Conservation (phyloP, 2,113 vertebrate genomes). For the Ailurus styani region DNA sequence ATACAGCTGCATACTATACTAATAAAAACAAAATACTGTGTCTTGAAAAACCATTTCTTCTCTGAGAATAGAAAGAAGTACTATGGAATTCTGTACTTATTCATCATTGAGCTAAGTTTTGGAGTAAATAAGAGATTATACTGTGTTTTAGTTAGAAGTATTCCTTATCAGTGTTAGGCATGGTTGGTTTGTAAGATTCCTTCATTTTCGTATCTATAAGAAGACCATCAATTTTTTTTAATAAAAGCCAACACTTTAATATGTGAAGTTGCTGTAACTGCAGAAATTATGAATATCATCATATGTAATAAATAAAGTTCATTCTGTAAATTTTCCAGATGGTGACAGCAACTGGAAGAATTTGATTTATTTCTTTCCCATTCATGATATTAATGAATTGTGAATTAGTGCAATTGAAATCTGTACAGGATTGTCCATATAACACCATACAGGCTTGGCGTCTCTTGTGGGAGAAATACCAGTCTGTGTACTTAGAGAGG, state of each 20-base stretch:
- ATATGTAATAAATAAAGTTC: conserved; percentile 30
- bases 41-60: conserved; percentile 15
- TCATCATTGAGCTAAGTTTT: conserved; percentile 32
- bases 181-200: neutral
- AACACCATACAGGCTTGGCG: neutral
- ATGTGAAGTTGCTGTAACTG: neutral
- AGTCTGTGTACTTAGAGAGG: neutral
- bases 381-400: conserved; percentile 48
- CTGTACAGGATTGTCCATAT: neutral
- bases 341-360: conserved; percentile 28
- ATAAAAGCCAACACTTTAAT: neutral
- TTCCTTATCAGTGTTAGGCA: neutral
- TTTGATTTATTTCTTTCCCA: conserved; percentile 36
- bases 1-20: conserved; percentile 49
- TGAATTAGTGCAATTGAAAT: conserved; percentile 41
- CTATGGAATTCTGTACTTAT: conserved; percentile 48
- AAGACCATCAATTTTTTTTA: neutral
- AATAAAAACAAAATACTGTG: conserved; percentile 57
- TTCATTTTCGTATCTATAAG: neutral
- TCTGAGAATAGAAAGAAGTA: conserved; percentile 48
- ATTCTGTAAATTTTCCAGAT: conserved; percentile 53
- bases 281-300: conserved; percentile 36
- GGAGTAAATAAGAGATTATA: conserved; percentile 15
- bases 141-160: conserved; percentile 13
- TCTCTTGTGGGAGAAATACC: neutral